A percentile compares a stretch with the other conserved stretches of the same genome.
Conservation (phyloP, 1,140 invertebrate species). For the Sycophila sp. region DNA sequence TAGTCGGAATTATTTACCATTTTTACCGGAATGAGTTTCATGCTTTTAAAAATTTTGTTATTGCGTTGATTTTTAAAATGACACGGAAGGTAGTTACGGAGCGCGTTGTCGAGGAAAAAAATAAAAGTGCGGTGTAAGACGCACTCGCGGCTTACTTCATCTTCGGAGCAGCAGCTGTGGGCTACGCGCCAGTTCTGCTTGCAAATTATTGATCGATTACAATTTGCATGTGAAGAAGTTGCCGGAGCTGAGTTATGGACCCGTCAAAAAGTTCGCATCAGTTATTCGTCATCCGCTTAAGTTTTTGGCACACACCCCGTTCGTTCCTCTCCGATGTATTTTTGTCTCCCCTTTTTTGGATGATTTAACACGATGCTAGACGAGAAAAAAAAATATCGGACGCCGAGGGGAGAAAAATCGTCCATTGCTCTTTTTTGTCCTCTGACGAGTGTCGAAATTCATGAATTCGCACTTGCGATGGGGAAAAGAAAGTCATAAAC, state of each 20-base stretch:
- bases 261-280: conserved; percentile 15
- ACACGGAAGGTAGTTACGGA: too few relatives aligned
- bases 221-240: conserved; percentile 33
- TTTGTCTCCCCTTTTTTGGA: not conserved
- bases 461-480: not conserved
- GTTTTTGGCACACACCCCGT: too few relatives aligned
- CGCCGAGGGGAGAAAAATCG: too few relatives aligned
- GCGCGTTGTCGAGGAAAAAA: not conserved
- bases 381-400: not conserved
- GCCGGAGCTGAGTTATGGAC: conserved; percentile 18
- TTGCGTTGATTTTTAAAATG: too few relatives aligned
- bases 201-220: conserved; percentile 34
- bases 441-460: not conserved
- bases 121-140: not conserved
- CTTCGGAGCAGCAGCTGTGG: not conserved
- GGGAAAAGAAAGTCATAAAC: not conserved
- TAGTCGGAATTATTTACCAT: too few relatives aligned
- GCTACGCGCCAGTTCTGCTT: not conserved
- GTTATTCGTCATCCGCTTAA: too few relatives aligned
- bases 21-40: too few relatives aligned
- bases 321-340: not conserved
- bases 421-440: not conserved
- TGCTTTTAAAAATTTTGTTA: too few relatives aligned
- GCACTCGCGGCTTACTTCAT: too few relatives aligned
- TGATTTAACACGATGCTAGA: not conserved